A percentile compares a stretch with the other conserved stretches of the same genome.
Evolutionary conservation across 2,113 vertebrate genomes (phyloP).

Genomic region (Okapia johnstoni): DNA sequence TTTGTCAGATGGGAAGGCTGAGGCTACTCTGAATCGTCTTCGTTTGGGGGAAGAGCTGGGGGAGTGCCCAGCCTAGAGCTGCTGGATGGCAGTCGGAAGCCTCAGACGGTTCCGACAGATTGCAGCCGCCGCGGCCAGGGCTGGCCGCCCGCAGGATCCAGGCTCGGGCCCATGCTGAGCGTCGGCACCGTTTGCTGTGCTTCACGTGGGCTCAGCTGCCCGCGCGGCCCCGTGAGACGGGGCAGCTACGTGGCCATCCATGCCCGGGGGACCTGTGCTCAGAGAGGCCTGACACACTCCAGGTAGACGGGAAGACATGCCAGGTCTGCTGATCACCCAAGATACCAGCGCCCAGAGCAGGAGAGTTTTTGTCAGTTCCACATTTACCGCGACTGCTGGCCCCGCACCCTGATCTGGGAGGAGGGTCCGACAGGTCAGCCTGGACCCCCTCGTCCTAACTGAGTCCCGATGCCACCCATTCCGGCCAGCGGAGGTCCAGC

Average conservation of each 20-base stretch:
- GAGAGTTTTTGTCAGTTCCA: accelerated
- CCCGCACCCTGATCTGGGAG: accelerated
- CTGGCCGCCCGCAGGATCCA: accelerated
- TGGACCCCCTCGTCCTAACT: accelerated
- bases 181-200: accelerated
- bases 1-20: background rate
- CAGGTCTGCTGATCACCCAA: background rate
- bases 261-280: accelerated
- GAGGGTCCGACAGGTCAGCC: background rate
- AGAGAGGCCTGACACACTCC: background rate
- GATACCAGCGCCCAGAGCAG: accelerated
- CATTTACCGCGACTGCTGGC: no score
- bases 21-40: background rate
- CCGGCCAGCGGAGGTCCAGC: accelerated
- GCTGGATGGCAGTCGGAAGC: background rate
- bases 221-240: accelerated
- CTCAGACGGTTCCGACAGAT: background rate
- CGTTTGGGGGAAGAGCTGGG: background rate
- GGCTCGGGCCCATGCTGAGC: accelerated
- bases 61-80: background rate
- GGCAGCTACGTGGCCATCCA: accelerated
- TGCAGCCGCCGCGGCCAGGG: background rate
- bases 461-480: background rate
- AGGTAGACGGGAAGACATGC: background rate
- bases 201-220: accelerated